Evolutionary conservation across 1,140 invertebrate genomes (phyloP), one percentile per base, ranked within the genome.

Genomic region (Tetramorium alpestre): DNA sequence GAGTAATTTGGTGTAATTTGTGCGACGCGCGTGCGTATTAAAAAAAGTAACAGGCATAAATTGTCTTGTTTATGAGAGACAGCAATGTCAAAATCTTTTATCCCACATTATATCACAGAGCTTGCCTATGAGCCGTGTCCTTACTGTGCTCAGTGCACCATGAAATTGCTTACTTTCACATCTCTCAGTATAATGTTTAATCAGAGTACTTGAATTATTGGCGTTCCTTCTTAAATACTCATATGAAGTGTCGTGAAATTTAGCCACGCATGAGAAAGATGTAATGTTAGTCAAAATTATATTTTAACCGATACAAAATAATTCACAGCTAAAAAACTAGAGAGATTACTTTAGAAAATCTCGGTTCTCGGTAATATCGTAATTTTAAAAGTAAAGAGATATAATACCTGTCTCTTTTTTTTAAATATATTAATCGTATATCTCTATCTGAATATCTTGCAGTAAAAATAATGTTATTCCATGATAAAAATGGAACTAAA

Each of bases 81-180:
- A 10, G 33, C 41, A 49, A 44, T 73, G 38, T 73, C 80, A 58
- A 58, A 73, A 75, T 41, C 54, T 75, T 75, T 84, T 60, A 60
- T 73, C 33, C 41, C 28, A 33, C 33, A 5, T 86, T 86, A 82
- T 33, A 51, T 76, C 56, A 44, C 16, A 47, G 33, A 33, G 28
- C 38, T 78, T 85, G 82, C 78, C 64, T 76, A 77, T 86, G 60
- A 80, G 87, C 67, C 73, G 56, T 54, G 58, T 72, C 64, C 76
- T 90, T 91, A 91, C 90, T 58, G 90, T 64, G 84, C 62, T 91
- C 89, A 87, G 44, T 77, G 87, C 87, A 90, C 87, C 89, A 82
- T 91, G 87, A 91, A 91, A 91, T 91, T 91, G 87, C 47, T 70
- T 90, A 88, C 89, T 91, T 91, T 91, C 90, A 81, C 89, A 84